Evolutionary conservation across 2,888 invertebrate genomes (phyloP), one percentile per base, ranked within the genome.

Genomic region (Rhagium mordax): DNA sequence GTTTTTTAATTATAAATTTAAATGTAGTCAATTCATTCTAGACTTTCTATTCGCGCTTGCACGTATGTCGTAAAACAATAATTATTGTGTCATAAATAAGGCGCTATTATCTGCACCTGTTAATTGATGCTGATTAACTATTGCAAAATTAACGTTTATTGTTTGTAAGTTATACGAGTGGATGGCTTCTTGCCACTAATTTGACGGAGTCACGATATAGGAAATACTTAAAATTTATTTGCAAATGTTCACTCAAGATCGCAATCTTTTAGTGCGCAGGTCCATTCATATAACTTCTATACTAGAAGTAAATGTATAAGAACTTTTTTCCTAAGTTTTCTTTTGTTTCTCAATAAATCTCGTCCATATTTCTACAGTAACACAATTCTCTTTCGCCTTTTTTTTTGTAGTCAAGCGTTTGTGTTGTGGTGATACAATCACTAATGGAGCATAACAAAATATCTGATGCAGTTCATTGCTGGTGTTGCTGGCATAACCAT

Each of bases 391-490:
- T 24, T 6, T 24, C 24, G 24, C 24, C 6, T 3, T 24, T 24
- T 24, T 24, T 24, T 24, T 24, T 6, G 3, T 24, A 24, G 13
- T 41, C n/a, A n/a, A 5, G n/a, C n/a, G 13, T 15, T 41, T 57
- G 24, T 73, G 71, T 74, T 73, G 71, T 74, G 66, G 72, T 74
- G 60, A 53, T 65, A 65, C 33, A 59, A 49, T 66, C 64, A 72
- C 71, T 78, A 78, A 78, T 78, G 78, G 70, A 74, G 74, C 78
- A 76, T 78, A 72, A 76, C 74, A 74, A 55, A 78, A 74, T 76
- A 72, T 70, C 72, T 66, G 72, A 78, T 74, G 70, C 76, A 76
- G 74, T 73, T 74, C 74, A 78, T 61, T 76, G 78, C 69, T 74
- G 71, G 76, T 76, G 72, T 74, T 74, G 72, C 68, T 69, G 65